Evolutionary conservation across 1,140 invertebrate species (phyloP), one percentile per base, ranked within the genome.

Genomic region (Epicauta chinensis): DNA sequence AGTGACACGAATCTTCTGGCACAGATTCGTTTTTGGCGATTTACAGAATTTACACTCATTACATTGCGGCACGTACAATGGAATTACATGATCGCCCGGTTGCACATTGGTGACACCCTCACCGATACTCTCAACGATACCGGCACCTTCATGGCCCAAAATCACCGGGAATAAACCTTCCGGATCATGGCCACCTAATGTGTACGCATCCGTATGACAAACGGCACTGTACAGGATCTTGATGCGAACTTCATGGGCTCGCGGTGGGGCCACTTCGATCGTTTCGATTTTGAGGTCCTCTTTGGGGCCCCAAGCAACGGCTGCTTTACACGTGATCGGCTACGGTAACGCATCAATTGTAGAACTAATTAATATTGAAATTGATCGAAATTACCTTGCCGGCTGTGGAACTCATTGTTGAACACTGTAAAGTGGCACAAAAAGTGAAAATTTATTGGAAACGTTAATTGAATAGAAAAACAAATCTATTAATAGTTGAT

Each of bases 171-270:
- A 98, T 11, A 85, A 72, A 10, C 95, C 96, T 75, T 98, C 96
- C 0, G 94, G 85, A 74, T 99, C 96, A 55, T 83, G 77, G 10
- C 97, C 96, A 60, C 84, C 84, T 12, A 97, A 71, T 12, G 95
- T 98, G 65, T 97, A 97, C 2, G 90, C 84, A 77, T 99, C 97
- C 0, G 97, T 99, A 66, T 99, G 97, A 69, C 97, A 99, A n/a
- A 99, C 84, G 36, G 92, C 95, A 47, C 90, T 91, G 16, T 85
- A 80, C 3, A 83, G 63, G 41, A 98, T 80, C 74, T 92, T 84
- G 9, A 93, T 75, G 44, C 87, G 77, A n/a, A 87, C 84, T 80
- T 92, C 89, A 60, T 87, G 82, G 2, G 84, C 84, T 73, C 89
- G 91, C 3, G 97, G 97, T 40, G 95, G 91, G n/a, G 83, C 90